Evolutionary conservation across 2,797 vertebrate species (phyloP).

Genomic region (Sebastes dallii): DNA sequence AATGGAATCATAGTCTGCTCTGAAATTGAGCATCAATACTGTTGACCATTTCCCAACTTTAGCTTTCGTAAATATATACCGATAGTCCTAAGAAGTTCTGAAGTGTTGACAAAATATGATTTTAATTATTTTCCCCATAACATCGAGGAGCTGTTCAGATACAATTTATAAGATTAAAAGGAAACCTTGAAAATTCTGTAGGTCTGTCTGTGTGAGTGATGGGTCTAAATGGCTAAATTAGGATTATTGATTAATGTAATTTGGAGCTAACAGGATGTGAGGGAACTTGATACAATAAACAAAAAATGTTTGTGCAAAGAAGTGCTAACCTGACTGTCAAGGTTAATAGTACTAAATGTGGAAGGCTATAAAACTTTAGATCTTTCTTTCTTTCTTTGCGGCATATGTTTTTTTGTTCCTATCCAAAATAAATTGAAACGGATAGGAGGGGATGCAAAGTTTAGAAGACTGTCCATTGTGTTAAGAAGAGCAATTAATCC

Average conservation of each 20-base stretch:
- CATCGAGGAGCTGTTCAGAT: background rate
- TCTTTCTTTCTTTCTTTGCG: background rate
- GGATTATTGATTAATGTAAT: background rate
- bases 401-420: background rate
- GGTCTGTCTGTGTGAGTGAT: background rate
- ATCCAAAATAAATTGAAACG: background rate
- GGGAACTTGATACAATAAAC: no score
- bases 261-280: background rate
- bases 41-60: background rate
- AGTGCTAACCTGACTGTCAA: background rate
- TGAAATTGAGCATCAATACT: background rate
- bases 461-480: background rate
- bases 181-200: background rate
- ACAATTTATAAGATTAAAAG: background rate
- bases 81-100: background rate
- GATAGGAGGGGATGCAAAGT: background rate
- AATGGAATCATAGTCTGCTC: conserved; percentile 8
- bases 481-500: background rate
- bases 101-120: background rate
- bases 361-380: background rate
- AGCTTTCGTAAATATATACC: background rate
- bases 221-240: background rate
- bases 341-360: background rate
- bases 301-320: background rate
- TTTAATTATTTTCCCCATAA: background rate